Conservation (phyloP, 2,888 invertebrate species). For the Thymelicus acteon region DNA sequence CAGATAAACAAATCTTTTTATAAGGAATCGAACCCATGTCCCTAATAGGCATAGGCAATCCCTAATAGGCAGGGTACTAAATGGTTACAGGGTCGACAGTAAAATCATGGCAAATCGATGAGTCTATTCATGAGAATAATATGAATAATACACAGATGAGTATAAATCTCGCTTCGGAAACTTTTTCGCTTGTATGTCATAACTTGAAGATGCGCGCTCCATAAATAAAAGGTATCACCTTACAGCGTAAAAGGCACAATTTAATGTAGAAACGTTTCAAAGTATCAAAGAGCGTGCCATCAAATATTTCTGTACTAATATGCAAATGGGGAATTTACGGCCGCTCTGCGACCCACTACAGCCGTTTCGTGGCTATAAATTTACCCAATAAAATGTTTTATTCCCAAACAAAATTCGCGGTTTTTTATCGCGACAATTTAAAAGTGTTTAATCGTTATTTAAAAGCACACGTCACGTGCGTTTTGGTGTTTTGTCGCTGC, state of each 20-base stretch:
- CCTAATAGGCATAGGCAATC: no score
- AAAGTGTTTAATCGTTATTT: slow-evolving; percentile 25
- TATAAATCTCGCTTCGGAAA: no score
- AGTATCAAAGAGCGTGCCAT: slow-evolving; percentile 22
- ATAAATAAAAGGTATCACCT: no score
- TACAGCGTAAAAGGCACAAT: background rate
- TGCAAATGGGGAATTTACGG: slow-evolving; percentile 31
- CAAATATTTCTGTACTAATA: slow-evolving; percentile 36
- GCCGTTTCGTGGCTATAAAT: slow-evolving; percentile 36
- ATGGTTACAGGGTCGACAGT: no score
- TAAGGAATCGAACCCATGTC: no score
- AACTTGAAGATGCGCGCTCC: no score
- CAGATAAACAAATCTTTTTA: no score
- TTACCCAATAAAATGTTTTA: slow-evolving; percentile 36
- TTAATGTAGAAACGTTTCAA: background rate
- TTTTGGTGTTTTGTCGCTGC: background rate
- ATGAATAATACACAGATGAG: no score
- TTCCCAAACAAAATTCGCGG: slow-evolving; percentile 34
- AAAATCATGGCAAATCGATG: no score
- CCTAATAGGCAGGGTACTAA: no score
- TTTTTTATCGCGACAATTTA: slow-evolving; percentile 31
- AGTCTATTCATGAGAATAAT: no score
- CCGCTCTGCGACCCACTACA: slow-evolving; percentile 32
- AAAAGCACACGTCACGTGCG: slow-evolving; percentile 14
- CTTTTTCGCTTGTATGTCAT: no score